A percentile compares a stretch with the other conserved stretches of the same genome.
phyloP scores from a whole-genome alignment of 2,888 invertebrate species.

The Steinernema hermaphroditum region DNA sequence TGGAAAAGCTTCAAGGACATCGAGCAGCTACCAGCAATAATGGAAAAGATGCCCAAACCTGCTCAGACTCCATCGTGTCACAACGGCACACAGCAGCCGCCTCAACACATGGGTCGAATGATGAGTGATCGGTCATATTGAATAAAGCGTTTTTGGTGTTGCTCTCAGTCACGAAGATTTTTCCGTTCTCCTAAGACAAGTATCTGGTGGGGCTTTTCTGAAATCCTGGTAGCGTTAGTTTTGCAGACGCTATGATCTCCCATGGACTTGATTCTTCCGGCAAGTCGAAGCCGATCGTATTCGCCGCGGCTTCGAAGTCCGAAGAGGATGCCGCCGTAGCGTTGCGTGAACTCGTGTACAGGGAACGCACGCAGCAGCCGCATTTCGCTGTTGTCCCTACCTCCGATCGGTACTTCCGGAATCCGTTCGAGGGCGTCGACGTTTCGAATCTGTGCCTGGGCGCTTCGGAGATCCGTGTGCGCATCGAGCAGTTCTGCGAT shows the following conservation, averaged over 20 bases:
- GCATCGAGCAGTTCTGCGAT: background rate
- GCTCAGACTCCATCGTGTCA: background rate
- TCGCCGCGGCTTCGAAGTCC: background rate
- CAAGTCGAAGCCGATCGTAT: background rate
- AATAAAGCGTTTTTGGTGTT: background rate
- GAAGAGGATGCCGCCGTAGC: background rate
- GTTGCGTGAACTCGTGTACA: background rate
- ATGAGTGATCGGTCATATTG: background rate
- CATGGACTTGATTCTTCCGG: too few relatives aligned
- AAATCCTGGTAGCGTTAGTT: too few relatives aligned
- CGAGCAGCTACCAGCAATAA: conserved; percentile 46
- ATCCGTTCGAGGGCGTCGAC: background rate
- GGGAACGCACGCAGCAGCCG: background rate
- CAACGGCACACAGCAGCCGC: background rate
- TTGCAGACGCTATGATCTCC: too few relatives aligned
- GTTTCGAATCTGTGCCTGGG: background rate
- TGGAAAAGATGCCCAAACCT: conserved; percentile 49
- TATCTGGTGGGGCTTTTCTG: too few relatives aligned
- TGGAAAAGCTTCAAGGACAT: conserved; percentile 87
- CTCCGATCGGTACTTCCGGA: background rate
- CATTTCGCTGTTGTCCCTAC: background rate
- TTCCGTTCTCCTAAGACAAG: too few relatives aligned
- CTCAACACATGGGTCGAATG: background rate
- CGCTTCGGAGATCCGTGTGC: background rate
- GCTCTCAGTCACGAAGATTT: too few relatives aligned